A percentile compares a stretch with the other conserved stretches of the same genome.
Evolutionary conservation across 2,888 invertebrate species (phyloP).

Genomic region (Molorchus minor): DNA sequence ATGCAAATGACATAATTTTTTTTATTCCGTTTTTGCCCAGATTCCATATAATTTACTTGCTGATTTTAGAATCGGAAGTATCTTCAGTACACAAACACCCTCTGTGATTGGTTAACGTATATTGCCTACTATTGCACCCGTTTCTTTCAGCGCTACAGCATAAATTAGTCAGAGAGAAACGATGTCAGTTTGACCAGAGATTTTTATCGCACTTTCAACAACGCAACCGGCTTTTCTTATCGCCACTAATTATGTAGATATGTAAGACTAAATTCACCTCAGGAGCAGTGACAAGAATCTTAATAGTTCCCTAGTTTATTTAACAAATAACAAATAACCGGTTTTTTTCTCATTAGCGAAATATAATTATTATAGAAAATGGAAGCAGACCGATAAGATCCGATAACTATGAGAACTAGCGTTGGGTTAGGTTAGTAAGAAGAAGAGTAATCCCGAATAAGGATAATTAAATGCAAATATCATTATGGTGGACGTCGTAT

Average conservation of each 20-base stretch:
- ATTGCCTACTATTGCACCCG: not conserved
- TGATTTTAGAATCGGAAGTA: no score
- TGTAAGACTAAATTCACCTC: not conserved
- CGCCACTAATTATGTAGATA: slow-evolving; percentile 12
- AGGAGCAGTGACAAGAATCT: not conserved
- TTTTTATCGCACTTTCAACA: slow-evolving; percentile 6
- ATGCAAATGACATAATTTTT: no score
- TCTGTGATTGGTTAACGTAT: not conserved
- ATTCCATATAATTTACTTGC: no score
- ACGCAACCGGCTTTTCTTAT: slow-evolving; percentile 3
- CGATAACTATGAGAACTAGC: no score
- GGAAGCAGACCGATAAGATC: not conserved
- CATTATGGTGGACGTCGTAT: no score
- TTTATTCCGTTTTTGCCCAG: no score
- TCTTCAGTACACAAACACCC: no score
- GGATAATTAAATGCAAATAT: no score
- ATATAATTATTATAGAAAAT: not conserved
- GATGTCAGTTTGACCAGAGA: not conserved
- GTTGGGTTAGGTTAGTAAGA: no score
- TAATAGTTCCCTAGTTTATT: slow-evolving; percentile 2
- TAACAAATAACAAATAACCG: not conserved
- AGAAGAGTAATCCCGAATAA: no score
- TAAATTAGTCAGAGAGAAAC: no score
- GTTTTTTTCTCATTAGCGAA: not conserved
- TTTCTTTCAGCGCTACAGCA: no score